Evolutionary conservation across 2,113 vertebrate genomes (phyloP).

Genomic region (Pongo pygmaeus): DNA sequence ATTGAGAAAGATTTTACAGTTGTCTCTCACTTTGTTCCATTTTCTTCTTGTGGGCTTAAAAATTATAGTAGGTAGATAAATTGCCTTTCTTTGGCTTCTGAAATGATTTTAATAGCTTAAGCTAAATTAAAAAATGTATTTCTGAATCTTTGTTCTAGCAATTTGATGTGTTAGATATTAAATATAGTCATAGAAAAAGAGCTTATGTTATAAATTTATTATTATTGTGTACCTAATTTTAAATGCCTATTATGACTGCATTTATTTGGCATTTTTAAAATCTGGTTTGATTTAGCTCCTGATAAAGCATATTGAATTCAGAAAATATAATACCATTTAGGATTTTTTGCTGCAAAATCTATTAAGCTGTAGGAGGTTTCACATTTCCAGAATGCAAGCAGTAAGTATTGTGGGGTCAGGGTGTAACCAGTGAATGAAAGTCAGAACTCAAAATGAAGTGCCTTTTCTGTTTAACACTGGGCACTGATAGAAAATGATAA

Average conservation of each 20-base stretch:
- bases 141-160: slow-evolving; percentile 25
- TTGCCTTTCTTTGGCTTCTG: background rate
- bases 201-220: slow-evolving; percentile 2
- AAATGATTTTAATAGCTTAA: slow-evolving; percentile 77
- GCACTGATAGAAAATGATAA: slow-evolving; percentile 89
- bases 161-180: background rate
- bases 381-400: slow-evolving; percentile 71
- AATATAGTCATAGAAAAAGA: slow-evolving; percentile 1
- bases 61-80: slow-evolving; percentile 33
- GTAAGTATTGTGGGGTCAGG: slow-evolving; percentile 81
- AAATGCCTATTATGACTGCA: slow-evolving; percentile 40
- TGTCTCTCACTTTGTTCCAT: slow-evolving; percentile 69
- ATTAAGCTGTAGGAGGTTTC: slow-evolving; percentile 51
- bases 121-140: slow-evolving; percentile 53
- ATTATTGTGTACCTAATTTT: slow-evolving; percentile 50
- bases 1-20: background rate
- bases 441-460: slow-evolving; percentile 85
- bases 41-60: slow-evolving; percentile 45
- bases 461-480: slow-evolving; percentile 80
- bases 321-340: slow-evolving; percentile 41
- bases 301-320: background rate
- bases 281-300: slow-evolving; percentile 53
- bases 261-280: slow-evolving; percentile 63
- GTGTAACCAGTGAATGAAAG: slow-evolving; percentile 85
- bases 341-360: slow-evolving; percentile 37